Base-by-base conservation (phyloP, 2,113 vertebrate species). In the Sturnus vulgaris region DNA sequence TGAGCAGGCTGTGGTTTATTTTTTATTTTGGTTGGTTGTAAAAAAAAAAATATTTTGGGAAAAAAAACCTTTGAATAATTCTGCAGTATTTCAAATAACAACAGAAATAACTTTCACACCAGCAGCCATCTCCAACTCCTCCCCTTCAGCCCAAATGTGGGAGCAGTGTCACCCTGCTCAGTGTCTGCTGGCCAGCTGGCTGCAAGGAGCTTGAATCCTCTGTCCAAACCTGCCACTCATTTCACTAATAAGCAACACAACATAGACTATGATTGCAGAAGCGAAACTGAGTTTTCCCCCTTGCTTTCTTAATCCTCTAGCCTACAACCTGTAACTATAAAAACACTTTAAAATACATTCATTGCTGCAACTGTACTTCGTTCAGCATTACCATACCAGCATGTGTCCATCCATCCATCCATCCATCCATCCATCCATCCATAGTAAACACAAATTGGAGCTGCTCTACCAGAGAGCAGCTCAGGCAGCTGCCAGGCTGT, bases 341-440 rank as follows among this genome's bases (percentile, higher is more conserved):
- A 75, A 72, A 3, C 16, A 52, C 35, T 66, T 76, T 31, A 64
- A 82, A 89, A 46, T 23, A 20, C 18, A 4, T 71, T 50, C 11
- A 7, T 85, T 46, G 42, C 11, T 39, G 31, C 25, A n/a, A 1
- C 35, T 52, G 47, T n/a, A 40, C 61, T 27, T 37, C 56, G 78
- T 82, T 30, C 33, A 65, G 8, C 21, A 13, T 0, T 1, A 15
- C 59, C 42, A 3, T 40, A 49, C 20, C 21, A 61, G 77, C 25
- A 11, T 0, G 1, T 8, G 61, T 49, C 70, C 28, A 61, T 63
- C 47, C 78, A 78, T 12, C 24, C 0, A 0, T 25, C 10, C 39
- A 40, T 40, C 39, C 70, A 37, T 37, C n/a, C 27, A 61, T 63
- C 46, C 78, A 77, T 12, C 24, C 0, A 0, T 25, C 44, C 10